Evolutionary conservation across 2,113 vertebrate genomes (phyloP), one percentile per base, ranked within the genome.

Genomic region (Hippocampus barbouri): DNA sequence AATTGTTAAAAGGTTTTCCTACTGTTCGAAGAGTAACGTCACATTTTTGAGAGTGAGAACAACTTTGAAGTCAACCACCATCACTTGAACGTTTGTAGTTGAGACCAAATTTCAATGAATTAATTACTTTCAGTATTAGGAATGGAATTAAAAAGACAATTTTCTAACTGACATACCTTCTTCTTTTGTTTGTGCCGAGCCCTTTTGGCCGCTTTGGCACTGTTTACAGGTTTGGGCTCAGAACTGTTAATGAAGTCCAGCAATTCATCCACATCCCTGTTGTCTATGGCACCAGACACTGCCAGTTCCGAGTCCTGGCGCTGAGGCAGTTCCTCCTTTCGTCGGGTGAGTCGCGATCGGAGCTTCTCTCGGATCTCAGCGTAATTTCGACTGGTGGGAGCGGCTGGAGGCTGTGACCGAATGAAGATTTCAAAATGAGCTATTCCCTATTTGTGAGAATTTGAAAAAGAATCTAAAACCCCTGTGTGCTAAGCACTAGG

Each of bases 151-250:
- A 30, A 66, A 15, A 67, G 3, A 12, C 10, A 18, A 51, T 73
- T 75, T 8, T 47, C 18, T 63, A 23, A 53, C 61, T n/a, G 25
- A 71, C 83, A 67, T 87, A 99, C 97, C 96, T 98, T 99, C 90
- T 98, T 99, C 89, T 99, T 99, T 89, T 98, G 95, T 92, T 99
- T 99, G 92, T 99, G 96, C 64, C 97, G 93, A 34, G 97, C 97
- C 47, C 97, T 91, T 88, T 98, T 99, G 80, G 97, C 97, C 0
- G 97, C 97, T 92, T 98, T 98, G 91, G 96, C 95, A 74, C 95
- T 98, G 92, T 97, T 99, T 85, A 95, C 91, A 64, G 94, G 94
- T 92, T 98, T 98, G 86, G 96, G 94, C 76, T 98, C 96, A 2
- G 95, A 95, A 89, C 94, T 97, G 92, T 99, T 99, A 83, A 99